Base-by-base conservation (phyloP, 2,113 vertebrate genomes). In the Cyprinodon variegatus region DNA sequence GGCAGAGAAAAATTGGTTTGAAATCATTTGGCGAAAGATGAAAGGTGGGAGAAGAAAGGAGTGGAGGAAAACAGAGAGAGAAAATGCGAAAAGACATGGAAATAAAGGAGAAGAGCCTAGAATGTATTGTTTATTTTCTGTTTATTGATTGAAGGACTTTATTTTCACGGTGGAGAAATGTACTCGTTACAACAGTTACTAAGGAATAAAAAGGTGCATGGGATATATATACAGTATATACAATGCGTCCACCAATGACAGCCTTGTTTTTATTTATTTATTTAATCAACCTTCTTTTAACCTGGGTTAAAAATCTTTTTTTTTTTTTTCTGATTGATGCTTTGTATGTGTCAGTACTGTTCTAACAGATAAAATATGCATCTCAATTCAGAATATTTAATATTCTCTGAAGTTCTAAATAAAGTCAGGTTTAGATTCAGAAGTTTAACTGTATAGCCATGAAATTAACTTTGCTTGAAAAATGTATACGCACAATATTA, bases 1-100 rank as follows among this genome's bases (percentile, higher is more conserved):
- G 17, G 65, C 68, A 71, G 68, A 84, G 77, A 84, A 77, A 78
- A 86, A 90, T 89, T 90, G 86, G 85, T 88, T 86, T 83, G 87
- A 87, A 84, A 90, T 91, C 81, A 89, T 86, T 90, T 36, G 65
- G 72, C 65, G 67, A 40, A 65, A 75, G 69, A 63, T 41, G 61
- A 53, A 43, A 66, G 20, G 63, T 40, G 53, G 9, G 22, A 12
- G 59, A 3, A 41, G n/a, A 36, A 10, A 20, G 17, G 29, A 20
- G 60, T 39, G 60, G 4, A 43, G 7, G 46, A 8, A 41, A n/a
- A 29, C 17, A 11, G 7, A 29, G 45, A 66, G 43, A 61, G 74
- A 65, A 69, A 82, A 77, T 67, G 67, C 38, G 65, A 67, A 81
- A 43, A 74, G 67, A 84, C 22, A 6, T 66, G 29, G 77, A 81